Percentiles rank a stretch among this genome's conserved stretches.
Conservation (phyloP, 2,113 vertebrate species). For the Gopherus evgoodei region DNA sequence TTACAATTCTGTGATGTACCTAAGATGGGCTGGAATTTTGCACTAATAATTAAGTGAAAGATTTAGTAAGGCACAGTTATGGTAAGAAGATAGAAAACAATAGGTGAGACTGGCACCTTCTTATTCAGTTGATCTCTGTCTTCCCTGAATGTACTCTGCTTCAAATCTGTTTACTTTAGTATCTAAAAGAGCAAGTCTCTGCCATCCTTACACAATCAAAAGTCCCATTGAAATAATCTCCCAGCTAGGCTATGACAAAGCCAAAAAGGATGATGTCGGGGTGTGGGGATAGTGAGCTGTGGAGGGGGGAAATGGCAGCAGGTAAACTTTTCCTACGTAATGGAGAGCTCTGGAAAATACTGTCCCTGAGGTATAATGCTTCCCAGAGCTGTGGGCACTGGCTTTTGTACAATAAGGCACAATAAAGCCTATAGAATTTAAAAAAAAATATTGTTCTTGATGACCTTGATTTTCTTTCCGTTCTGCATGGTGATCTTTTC, state of each 20-base stretch:
- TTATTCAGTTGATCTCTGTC: neutral
- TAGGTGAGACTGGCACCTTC: neutral
- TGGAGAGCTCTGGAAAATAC: neutral
- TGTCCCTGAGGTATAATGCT: neutral
- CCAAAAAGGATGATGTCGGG: neutral
- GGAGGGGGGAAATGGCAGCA: neutral
- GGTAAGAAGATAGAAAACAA: neutral
- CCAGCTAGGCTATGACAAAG: neutral
- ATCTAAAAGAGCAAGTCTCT: neutral
- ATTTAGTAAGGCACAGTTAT: neutral
- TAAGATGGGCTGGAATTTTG: neutral
- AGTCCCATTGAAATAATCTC: neutral
- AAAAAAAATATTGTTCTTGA: neutral
- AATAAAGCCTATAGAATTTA: neutral
- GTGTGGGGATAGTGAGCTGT: neutral
- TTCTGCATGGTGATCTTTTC: neutral
- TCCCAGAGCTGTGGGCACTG: neutral
- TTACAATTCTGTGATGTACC: neutral
- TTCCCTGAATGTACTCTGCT: neutral
- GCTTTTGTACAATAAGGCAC: neutral
- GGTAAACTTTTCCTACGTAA: neutral
- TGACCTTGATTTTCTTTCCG: neutral
- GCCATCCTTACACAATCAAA: neutral
- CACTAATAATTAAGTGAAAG: neutral
- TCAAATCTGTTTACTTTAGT: neutral